Evolutionary conservation across 2,888 invertebrate species (phyloP), one percentile per base, ranked within the genome.

Genomic region (Rhodophaea formosa): DNA sequence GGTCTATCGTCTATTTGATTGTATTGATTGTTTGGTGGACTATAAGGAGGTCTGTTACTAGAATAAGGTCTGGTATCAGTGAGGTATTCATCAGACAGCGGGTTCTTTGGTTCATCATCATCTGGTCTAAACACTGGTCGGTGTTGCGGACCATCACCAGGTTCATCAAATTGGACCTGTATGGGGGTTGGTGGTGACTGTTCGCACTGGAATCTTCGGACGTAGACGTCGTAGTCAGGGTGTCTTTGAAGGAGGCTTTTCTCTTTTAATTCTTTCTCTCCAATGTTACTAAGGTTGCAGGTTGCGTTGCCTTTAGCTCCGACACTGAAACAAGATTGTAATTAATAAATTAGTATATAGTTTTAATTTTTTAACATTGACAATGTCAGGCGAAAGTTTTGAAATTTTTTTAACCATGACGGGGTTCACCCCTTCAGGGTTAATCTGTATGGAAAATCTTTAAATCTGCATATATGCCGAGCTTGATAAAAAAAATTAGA

Each of bases 261-360:
- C 2, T 85, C 86, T 64, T 83, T 86, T 0, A 90, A 66, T 17
- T 86, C 81, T 49, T 83, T 85, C 56, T 88, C 88, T 7, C 75
- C 74, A 3, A 77, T 49, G 8, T 79, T 85, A 57, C 90, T 84
- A 0, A 91, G 75, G 56, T 90, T 78, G 58, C 91, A 91, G 0
- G 90, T 89, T 0, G 90, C 88, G 58, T 91, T 91, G 58, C 91
- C 91, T 79, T 90, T 90, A 1, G 91, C 91, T 0, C 91, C 91
- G 3, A 91, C 88, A 0, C 91, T 91, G 75, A 7, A 78, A 79
- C 16, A 62, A 60, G 49, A 52, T 29, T n/a, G 2, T 47, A 29
- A 16, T 23, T 23, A 3, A 23, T 23, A 3, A 23, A 23, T 2
- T 23, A 23, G 23, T 23, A n/a, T 23, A 23, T 23, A 5, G 23